Base-by-base conservation (phyloP, 2,888 invertebrate species). In the Axea sp. region DNA sequence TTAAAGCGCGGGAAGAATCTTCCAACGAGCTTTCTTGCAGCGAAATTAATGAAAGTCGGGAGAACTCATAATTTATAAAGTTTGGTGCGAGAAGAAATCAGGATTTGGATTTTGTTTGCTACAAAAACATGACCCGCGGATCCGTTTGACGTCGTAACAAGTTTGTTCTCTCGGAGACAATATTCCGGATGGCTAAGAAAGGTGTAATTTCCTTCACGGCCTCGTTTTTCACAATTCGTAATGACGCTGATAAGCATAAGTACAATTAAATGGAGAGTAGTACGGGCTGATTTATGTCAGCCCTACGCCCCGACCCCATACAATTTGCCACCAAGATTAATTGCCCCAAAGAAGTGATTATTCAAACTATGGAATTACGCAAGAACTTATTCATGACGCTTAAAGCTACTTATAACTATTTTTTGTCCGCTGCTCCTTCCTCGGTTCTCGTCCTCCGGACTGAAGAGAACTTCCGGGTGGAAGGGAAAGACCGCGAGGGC, bases 191-290 rank as follows among this genome's bases (percentile, higher is more conserved):
- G 19, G 45, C 43, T 30, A 37, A 45, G 72, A 64, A 76, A 65
- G 53, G 47, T 57, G 59, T 75, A 68, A 72, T 73, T 75, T 77
- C 69, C 73, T 64, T 45, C 22, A 74, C 60, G 62, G 71, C 51
- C 49, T 15, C 49, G 53, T 75, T 72, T 68, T 65, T 73, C 68
- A 41, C 68, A 31, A 75, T 68, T 37, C 60, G 69, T 55, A 55
- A 51, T 62, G 75, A 72, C 74, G 59, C 71, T 75, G 77, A 78
- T 78, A 77, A 78, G 75, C 75, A 74, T 76, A 76, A 76, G 77
- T 77, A 76, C 75, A 76, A 77, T 76, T 76, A 78, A 77, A 77
- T 73, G 73, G 57, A 53, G 71, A 72, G 41, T 47, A 72, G 53
- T 33, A 17, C 37, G n/a, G 17, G 26, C 69, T 76, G 78, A 77